Percentiles rank a stretch among this genome's conserved stretches.
phyloP scores from a whole-genome alignment of 2,113 vertebrate genomes.

The Sprattus sprattus region DNA sequence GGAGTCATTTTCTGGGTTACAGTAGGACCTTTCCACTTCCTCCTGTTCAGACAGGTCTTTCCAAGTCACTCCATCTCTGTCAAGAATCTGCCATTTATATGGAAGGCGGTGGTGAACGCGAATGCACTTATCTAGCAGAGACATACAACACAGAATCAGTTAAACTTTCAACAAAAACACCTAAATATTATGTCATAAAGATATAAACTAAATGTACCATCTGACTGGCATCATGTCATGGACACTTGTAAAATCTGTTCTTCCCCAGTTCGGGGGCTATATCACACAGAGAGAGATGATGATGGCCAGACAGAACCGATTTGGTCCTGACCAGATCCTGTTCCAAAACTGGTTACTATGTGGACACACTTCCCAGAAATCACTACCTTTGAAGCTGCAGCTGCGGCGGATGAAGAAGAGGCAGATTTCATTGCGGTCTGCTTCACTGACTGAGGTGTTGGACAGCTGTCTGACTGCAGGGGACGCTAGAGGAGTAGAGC shows the following conservation, averaged over 20 bases:
- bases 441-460: slow-evolving; percentile 46
- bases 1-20: slow-evolving; percentile 69
- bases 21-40: slow-evolving; percentile 80
- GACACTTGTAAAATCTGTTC: neutral
- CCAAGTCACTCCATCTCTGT: slow-evolving; percentile 66
- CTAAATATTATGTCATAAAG: neutral
- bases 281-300: neutral
- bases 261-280: neutral
- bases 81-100: slow-evolving; percentile 84
- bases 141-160: neutral
- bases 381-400: slow-evolving; percentile 84
- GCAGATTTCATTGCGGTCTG: slow-evolving; percentile 81
- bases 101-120: slow-evolving; percentile 82
- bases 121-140: slow-evolving; percentile 73
- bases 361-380: neutral
- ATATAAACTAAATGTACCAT: neutral
- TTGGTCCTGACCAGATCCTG: too few relatives aligned
- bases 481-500: neutral
- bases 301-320: neutral
- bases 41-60: slow-evolving; percentile 74
- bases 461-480: neutral
- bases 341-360: too few relatives aligned
- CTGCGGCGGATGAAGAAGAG: slow-evolving; percentile 76
- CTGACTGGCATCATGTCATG: neutral
- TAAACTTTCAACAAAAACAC: neutral